Evolutionary conservation across 92 coral and sea anemone species (phyloP), one percentile per base, ranked within the genome.

Genomic region (Porites lobata): DNA sequence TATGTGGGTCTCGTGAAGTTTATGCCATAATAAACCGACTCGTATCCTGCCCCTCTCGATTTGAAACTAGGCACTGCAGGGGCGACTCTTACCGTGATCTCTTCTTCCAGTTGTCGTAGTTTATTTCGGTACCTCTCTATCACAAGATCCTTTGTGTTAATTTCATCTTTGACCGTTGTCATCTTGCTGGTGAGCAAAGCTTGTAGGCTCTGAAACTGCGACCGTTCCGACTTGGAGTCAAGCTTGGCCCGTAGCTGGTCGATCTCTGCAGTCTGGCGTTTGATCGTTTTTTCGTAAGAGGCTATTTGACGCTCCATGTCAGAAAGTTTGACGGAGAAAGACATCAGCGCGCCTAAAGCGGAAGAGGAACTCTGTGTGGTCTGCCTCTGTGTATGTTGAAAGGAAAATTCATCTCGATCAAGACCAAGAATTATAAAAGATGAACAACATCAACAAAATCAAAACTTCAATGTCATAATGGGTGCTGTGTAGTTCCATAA

Each of bases 261-360:
- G 15, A 93, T 67, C 38, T 58, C 65, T 9, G 85, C 76, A 21
- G 29, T 71, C 72, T 95, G 96, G 7, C 92, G 79, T 47, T 87
- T 77, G n/a, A 95, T 93, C 43, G 73, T 89, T n/a, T 81, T 82
- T 68, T 93, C 90, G 59, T 79, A 95, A 56, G 79, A 75, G 66
- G 90, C 79, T 50, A 95, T 63, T 69, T 80, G 90, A 15, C 87
- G 75, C 67, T 95, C 96, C 85, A 95, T 79, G 78, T 90, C 87
- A 50, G 87, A 83, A 19, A 95, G 87, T 57, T 90, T 85, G 65
- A 87, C 78, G 61, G 96, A 84, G 83, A 95, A 95, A 13, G 93
- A 74, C 92, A 93, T 72, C 43, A 95, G 76, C 5, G 95, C 84
- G 9, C 74, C 91, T 14, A 92, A 81, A 24, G 83, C 91, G 24